Base-by-base conservation (phyloP, 1,140 invertebrate species). In the Ptiloglossa arizonensis region DNA sequence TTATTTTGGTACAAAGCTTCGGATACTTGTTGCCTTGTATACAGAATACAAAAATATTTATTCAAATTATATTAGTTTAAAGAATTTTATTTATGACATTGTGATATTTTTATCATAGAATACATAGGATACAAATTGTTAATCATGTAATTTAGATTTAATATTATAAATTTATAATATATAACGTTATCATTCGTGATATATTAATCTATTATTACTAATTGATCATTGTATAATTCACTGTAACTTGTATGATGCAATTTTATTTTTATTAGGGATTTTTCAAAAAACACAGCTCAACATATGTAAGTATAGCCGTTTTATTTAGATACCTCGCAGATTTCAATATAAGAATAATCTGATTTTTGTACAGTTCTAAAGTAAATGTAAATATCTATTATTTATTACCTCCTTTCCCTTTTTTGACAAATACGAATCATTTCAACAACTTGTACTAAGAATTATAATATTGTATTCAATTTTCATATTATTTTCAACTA, bases 291-390 rank as follows among this genome's bases (percentile, higher is more conserved):
- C 41, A 41, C 41, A 41, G 11, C 11, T 41, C 41, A 41, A 41
- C 41, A 54, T 13, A 15, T 27, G 11, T 15, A 15, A 19, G 9
- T 57, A 57, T 57, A 19, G 50, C 22, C 50, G 19, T 32, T 35
- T 57, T 17, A 57, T 57, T 57, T 32, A 57, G 19, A 32, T 41
- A 62, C 2, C 41, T 64, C 64, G 22, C 13, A 54, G 29, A 64
- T 64, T 41, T 27, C 9, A 54, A 22, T 74, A 56, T 8, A 74
- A 74, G 52, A 66, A 66, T 56, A 74, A 74, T 44, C 52, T 44
- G 32, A 44, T 38, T 22, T 44, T 32, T 44, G 38, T 60, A 50
- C 9, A 24, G 5, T 50, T 19, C 15, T 62, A 29, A 52, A 63
- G 13, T 24, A 50, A 72, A 50, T 1, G 9, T 22, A 59, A 71